Evolutionary conservation across 2,113 vertebrate species (phyloP).

Genomic region (Etia nguti): DNA sequence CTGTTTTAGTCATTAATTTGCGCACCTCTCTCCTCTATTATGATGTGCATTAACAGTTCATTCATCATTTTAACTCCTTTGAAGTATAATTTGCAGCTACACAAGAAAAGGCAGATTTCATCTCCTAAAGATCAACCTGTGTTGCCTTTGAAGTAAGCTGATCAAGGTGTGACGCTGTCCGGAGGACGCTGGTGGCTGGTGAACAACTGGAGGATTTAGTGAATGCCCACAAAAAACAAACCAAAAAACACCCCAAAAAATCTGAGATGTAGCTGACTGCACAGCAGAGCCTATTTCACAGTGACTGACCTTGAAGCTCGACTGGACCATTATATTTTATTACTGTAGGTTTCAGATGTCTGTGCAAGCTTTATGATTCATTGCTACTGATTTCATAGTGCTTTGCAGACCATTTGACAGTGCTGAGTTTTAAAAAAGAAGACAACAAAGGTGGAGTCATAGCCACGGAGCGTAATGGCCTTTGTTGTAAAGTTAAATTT

Average conservation of each 20-base stretch:
- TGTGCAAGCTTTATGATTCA: constrained; percentile 56
- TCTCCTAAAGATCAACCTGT: background rate
- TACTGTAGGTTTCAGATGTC: constrained; percentile 32
- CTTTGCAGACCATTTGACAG: constrained; percentile 60
- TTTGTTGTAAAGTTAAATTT: constrained; percentile 21
- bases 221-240: background rate
- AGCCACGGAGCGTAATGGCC: background rate
- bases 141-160: background rate
- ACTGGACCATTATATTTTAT: constrained; percentile 55
- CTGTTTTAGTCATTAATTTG: background rate
- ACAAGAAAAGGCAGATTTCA: background rate
- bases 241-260: background rate
- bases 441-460: background rate
- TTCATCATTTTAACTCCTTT: background rate
- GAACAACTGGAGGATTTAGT: constrained; percentile 2
- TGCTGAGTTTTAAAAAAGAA: constrained; percentile 25
- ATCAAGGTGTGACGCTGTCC: background rate
- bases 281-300: background rate
- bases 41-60: background rate
- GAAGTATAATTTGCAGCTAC: background rate
- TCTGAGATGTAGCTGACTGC: constrained; percentile 5
- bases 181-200: background rate
- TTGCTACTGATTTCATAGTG: constrained; percentile 44
- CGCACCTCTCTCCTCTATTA: background rate
- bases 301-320: constrained; percentile 50